These are phyloP conservation scores for Heliopora coerulea DNA, from an alignment of 92 coral and sea anemone species.

Conservation along the genomic window DNA sequence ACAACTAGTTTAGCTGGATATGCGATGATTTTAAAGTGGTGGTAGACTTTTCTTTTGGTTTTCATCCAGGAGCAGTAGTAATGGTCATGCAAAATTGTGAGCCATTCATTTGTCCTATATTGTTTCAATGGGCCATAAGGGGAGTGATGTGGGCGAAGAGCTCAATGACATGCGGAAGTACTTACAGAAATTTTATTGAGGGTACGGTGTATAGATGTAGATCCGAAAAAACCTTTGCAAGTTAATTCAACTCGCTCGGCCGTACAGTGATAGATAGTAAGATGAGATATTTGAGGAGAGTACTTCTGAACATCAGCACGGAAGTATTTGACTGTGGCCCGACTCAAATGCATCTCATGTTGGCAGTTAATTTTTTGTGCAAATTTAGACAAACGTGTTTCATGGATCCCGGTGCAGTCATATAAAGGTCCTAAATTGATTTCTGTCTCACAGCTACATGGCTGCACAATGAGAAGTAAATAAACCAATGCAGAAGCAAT, in stretches of 20 bases:
- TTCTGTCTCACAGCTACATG: background rate
- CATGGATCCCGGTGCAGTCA: conserved; percentile 11
- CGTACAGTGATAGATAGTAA: conserved; percentile 18
- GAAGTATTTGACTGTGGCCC: background rate
- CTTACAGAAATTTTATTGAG: background rate
- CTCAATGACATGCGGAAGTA: background rate
- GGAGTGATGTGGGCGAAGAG: background rate
- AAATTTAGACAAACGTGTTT: conserved; percentile 15
- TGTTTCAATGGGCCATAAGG: conserved; percentile 6
- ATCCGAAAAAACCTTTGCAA: conserved; percentile 15
- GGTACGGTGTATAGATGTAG: background rate
- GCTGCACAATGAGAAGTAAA: background rate
- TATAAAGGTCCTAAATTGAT: conserved; percentile 2
- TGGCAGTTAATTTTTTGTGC: background rate
- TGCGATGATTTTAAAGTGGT: background rate
- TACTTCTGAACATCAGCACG: conserved; percentile 8
- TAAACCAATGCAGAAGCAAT: no score
- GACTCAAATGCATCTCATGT: conserved; percentile 15
- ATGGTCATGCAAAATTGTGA: background rate
- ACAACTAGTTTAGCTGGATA: conserved; percentile 8
- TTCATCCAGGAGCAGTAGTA: conserved; percentile 24
- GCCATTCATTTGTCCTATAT: background rate
- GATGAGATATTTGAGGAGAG: conserved; percentile 13
- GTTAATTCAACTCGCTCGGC: background rate
- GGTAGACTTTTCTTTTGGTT: background rate